Evolutionary conservation across 2,113 vertebrate genomes (phyloP).

Genomic region (Calonectris borealis): DNA sequence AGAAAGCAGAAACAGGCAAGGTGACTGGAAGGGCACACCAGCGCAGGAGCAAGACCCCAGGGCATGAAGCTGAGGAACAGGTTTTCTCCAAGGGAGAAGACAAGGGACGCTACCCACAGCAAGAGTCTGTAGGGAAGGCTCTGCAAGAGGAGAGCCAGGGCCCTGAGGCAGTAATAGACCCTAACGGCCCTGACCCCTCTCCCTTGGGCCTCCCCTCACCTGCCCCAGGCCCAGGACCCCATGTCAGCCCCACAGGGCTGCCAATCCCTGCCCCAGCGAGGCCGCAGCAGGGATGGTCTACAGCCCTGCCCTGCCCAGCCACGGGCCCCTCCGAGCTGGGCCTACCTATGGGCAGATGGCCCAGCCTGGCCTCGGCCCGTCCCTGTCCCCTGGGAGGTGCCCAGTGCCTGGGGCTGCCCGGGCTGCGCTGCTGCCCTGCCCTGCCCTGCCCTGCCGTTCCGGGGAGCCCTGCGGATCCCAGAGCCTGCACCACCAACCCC

Average conservation of each 20-base stretch:
- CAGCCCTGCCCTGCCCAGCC: background rate
- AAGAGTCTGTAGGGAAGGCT: background rate
- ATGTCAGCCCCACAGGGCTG: background rate
- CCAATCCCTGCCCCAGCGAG: background rate
- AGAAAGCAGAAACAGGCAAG: background rate
- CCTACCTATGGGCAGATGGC: too few relatives aligned
- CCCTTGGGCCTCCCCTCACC: background rate
- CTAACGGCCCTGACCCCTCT: background rate
- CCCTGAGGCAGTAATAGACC: background rate
- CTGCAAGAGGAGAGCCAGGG: background rate
- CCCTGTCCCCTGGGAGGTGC: background rate
- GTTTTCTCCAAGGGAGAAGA: background rate
- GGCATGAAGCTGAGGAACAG: background rate
- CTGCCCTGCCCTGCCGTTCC: too few relatives aligned
- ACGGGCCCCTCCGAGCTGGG: too few relatives aligned
- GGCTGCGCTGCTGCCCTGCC: background rate
- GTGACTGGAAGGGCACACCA: background rate
- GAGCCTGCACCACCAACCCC: background rate
- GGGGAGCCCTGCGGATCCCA: fast-evolving
- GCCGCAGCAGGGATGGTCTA: background rate
- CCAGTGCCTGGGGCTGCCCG: background rate
- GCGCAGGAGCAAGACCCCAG: background rate
- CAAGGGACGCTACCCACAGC: background rate
- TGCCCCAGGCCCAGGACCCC: background rate
- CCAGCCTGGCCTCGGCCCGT: fast-evolving